Conservation (phyloP, 2,888 invertebrate genomes). For the Tenthredo mesomela region DNA sequence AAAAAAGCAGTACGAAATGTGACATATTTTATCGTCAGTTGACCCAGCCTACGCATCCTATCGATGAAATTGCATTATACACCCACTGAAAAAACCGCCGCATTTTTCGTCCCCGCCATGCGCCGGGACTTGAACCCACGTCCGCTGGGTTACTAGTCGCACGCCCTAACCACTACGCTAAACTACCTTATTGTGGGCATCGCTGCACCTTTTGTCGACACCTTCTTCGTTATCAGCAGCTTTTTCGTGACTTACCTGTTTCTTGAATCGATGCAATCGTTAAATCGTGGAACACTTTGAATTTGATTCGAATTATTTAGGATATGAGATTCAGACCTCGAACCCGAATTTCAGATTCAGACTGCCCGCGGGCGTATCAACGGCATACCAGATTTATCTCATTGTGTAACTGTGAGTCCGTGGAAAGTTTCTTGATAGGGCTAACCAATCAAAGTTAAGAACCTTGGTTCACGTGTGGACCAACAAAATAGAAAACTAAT, state of each 20-base stretch:
- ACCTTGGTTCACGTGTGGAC: no score
- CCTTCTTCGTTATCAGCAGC: conserved; percentile 78
- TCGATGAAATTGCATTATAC: no score
- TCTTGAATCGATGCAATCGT: conserved; percentile 72
- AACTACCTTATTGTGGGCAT: conserved; percentile 77
- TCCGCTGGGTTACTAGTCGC: no score
- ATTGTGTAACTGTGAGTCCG: neutral
- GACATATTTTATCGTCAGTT: no score
- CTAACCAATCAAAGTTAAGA: no score
- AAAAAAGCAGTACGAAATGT: no score
- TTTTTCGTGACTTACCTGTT: conserved; percentile 75
- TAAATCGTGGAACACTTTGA: conserved; percentile 46
- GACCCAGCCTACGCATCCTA: no score
- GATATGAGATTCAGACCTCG: conserved; percentile 43
- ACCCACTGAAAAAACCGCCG: no score
- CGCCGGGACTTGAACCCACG: no score
- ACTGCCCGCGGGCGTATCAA: conserved; percentile 15
- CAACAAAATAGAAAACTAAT: neutral
- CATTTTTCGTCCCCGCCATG: no score
- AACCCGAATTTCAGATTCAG: conserved; percentile 36
- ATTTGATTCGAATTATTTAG: conserved; percentile 53
- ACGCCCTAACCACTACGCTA: no score
- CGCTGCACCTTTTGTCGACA: conserved; percentile 75
- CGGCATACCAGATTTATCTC: neutral
- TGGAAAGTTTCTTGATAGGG: no score